Base-by-base conservation (phyloP, 2,888 invertebrate species). In the Byasa hedistus region DNA sequence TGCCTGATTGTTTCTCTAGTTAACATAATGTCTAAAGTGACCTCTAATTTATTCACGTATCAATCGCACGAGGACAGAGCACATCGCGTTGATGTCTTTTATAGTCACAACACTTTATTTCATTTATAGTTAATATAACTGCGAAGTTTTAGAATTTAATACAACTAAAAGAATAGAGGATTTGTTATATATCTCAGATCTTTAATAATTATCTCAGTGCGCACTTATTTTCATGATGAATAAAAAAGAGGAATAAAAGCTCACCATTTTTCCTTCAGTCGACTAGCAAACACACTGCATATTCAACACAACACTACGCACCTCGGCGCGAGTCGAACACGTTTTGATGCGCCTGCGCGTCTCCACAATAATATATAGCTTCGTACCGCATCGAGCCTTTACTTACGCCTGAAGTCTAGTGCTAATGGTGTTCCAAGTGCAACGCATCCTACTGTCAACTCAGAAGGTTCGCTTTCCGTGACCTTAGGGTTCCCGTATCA, bases 281-380 rank as follows among this genome's bases (percentile, higher is more conserved):
- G 62, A 66, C 67, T 69, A 70, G 71, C 68, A 66, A 73, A 75
- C 69, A 73, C 75, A 77, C 76, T 75, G 76, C 76, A 76, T 76
- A 71, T 68, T 71, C 73, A 54, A 62, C 69, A 65, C 70, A 68
- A 71, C 73, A 70, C 69, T 69, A 65, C 63, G 61, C 64, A 65
- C 64, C 61, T 68, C 71, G 72, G 72, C 64, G 69, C 65, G 68
- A 68, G 68, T 44, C 68, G 57, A 57, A 61, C 72, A 69, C 75
- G 73, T 72, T 74, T 75, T 73, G 71, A 68, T 65, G 71, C 67
- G 69, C 71, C 54, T 59, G 71, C 71, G 71, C 68, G 66, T 73
- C 73, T 61, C 54, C 72, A 32, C 71, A 61, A 67, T 70, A 68
- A 76, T 76, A 76, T 77, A 77, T 76, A 76, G 74, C 73, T 70